Conservation (phyloP, 2,113 vertebrate species). For the Gobiocypris rarus region DNA sequence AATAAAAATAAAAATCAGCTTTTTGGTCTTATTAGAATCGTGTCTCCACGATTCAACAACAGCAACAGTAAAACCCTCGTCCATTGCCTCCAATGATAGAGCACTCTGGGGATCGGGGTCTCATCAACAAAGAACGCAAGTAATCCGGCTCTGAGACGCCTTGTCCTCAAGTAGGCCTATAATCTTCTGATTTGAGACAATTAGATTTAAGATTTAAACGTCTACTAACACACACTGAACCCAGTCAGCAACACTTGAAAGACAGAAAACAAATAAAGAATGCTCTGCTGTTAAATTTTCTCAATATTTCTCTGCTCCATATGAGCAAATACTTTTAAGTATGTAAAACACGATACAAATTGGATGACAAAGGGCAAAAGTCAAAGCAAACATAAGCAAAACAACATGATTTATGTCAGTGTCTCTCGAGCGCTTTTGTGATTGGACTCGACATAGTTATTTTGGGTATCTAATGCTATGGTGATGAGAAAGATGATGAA, state of each 20-base stretch:
- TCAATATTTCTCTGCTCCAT: neutral
- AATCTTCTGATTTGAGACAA: slow-evolving; percentile 45
- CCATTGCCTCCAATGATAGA: slow-evolving; percentile 9
- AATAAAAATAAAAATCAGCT: neutral
- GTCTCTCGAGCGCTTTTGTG: neutral
- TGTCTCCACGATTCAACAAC: slow-evolving; percentile 1
- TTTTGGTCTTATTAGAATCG: neutral
- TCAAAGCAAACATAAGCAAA: neutral
- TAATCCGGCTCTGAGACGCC: slow-evolving; percentile 54
- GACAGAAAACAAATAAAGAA: neutral
- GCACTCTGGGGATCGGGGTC: neutral
- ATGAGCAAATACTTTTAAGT: neutral
- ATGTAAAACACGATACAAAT: neutral
- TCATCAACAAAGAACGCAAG: slow-evolving; percentile 46
- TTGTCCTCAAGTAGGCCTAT: slow-evolving; percentile 17
- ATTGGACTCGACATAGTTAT: slow-evolving; percentile 40
- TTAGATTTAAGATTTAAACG: slow-evolving; percentile 38
- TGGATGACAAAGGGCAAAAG: neutral
- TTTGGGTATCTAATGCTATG: slow-evolving; percentile 46
- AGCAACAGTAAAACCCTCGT: slow-evolving; percentile 10
- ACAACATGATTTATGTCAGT: neutral
- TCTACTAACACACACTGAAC: neutral
- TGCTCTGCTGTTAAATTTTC: neutral
- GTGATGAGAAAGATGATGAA: slow-evolving; percentile 41
- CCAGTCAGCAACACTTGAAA: neutral